Evolutionary conservation across 2,113 vertebrate genomes (phyloP), one percentile per base, ranked within the genome.

Genomic region (Boulengeromyrus knoepffleri): DNA sequence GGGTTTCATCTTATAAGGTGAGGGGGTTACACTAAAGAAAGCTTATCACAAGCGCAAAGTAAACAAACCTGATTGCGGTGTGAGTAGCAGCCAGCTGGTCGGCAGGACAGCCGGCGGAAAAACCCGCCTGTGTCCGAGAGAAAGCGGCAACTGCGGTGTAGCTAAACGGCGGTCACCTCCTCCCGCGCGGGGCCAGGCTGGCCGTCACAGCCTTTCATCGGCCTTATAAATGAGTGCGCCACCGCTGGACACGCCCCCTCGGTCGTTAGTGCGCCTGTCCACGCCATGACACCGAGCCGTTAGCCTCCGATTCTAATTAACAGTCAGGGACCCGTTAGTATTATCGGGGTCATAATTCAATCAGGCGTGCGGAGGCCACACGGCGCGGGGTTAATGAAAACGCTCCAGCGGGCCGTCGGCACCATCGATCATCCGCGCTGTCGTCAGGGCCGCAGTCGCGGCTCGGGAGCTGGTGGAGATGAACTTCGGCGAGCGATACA

Each of bases 321-420:
- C 89, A 50, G 80, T 45, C 77, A 62, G 80, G 45, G 80, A 89
- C 39, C 89, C 52, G 19, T 80, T 45, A 36, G 31, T 45, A 39
- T 39, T 85, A 85, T 46, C 13, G n/a, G 52, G 50, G 89, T 89
- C 89, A 85, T 85, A 84, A 85, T 62, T 89, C 89, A 89, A 89
- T 85, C 89, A 89, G 21, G 47, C 77, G 80, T 62, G 84, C 56
- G 10, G 80, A 85, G 21, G 89, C 47, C 56, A 24, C 83, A 47
- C 84, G 15, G 52, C 80, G 58, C 39, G 77, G 89, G 89, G 89
- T 89, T 89, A 89, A 89, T 89, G 89, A 62, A 89, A 89, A 62
- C 52, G 89, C 84, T 89, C 80, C 89, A 46, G 80, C 7, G 24
- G 77, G 80, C 89, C 24, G 89, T 50, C 36, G 77, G 89, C 15